These are phyloP conservation scores for Leptinotarsa lineolata DNA, from an alignment of 1,140 invertebrate genomes.

Conservation along the genomic window DNA sequence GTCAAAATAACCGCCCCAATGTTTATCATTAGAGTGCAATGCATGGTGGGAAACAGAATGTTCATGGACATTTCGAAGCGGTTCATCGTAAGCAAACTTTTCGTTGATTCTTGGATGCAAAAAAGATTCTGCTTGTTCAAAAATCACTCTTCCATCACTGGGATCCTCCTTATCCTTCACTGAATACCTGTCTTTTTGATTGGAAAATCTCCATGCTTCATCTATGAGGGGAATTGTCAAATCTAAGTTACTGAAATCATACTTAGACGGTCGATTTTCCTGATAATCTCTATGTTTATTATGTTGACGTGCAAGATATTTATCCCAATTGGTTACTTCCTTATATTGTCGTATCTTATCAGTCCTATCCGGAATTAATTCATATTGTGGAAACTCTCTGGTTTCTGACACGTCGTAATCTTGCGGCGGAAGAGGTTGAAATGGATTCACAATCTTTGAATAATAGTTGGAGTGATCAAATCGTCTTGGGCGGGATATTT, in stretches of 20 bases:
- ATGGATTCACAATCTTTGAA: not conserved
- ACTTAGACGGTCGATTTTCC: not conserved
- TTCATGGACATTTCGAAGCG: constrained; percentile 6
- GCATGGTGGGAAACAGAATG: constrained; percentile 17
- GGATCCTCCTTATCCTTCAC: constrained; percentile 7
- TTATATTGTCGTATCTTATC: not conserved
- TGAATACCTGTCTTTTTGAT: not conserved
- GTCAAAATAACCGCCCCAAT: constrained; percentile 20
- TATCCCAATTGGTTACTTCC: constrained; percentile 15
- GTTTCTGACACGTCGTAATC: not conserved
- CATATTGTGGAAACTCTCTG: not conserved
- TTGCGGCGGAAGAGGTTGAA: not conserved
- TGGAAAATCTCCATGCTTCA: not conserved
- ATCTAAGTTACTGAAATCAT: not conserved
- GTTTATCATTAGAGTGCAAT: constrained; percentile 27
- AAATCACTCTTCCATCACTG: constrained; percentile 10
- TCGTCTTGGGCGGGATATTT: not conserved
- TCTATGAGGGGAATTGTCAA: not conserved
- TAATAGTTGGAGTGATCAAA: not conserved
- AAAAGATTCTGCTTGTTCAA: not conserved
- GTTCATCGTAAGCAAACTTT: not conserved
- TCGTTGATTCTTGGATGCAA: not conserved
- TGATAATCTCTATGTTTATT: not conserved
- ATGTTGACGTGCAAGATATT: not conserved
- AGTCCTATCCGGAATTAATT: not conserved